Conservation (phyloP, 2,888 invertebrate species). For the Cerastoderma edule region DNA sequence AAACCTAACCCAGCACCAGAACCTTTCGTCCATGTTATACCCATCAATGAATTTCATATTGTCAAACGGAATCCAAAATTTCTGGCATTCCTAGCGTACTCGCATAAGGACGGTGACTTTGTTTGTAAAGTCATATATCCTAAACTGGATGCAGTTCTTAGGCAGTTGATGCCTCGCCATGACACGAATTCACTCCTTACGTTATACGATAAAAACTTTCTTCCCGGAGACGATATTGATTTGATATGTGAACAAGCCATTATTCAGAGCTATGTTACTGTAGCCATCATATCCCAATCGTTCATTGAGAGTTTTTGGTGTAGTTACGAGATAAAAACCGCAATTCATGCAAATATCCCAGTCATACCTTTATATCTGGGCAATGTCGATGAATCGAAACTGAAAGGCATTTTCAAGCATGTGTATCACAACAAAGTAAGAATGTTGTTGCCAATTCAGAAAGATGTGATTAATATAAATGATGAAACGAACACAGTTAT, state of each 20-base stretch:
- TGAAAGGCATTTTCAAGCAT: neutral
- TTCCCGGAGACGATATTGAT: slow-evolving; percentile 8
- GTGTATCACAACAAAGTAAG: slow-evolving; percentile 8
- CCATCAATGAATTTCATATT: neutral
- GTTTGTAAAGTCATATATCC: neutral
- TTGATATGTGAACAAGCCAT: slow-evolving; percentile 8
- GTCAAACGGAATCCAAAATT: neutral
- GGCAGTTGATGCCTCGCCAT: neutral
- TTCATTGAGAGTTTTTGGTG: neutral
- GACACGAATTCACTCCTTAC: neutral
- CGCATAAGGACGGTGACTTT: slow-evolving; percentile 1
- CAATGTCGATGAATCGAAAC: neutral
- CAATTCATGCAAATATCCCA: neutral
- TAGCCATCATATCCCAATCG: neutral
- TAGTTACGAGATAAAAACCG: slow-evolving; percentile 12
- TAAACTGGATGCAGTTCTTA: neutral
- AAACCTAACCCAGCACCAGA: neutral
- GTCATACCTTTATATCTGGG: neutral
- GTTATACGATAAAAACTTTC: slow-evolving; percentile 8
- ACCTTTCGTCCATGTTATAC: neutral
- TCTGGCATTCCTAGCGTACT: slow-evolving; percentile 11
- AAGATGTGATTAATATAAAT: neutral
- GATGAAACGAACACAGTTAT: neutral
- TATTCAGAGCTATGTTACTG: slow-evolving; percentile 7
- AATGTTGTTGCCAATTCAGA: neutral